Evolutionary conservation across 2,113 vertebrate genomes (phyloP).

Genomic region (Sapajus apella): DNA sequence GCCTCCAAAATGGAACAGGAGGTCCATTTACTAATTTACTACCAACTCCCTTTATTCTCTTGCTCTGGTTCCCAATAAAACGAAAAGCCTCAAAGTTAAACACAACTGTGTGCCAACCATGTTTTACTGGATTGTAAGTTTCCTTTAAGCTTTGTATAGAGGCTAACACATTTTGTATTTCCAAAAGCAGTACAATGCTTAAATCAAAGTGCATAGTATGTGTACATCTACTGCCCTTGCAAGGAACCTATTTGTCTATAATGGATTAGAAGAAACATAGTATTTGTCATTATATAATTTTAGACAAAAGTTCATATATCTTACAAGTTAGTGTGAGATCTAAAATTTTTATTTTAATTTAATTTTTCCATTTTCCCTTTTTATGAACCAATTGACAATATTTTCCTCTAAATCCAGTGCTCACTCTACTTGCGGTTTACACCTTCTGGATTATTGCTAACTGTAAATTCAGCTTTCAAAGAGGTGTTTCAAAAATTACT

Average conservation of each 20-base stretch:
- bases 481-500: neutral
- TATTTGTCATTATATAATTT: neutral
- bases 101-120: neutral
- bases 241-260: neutral
- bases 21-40: neutral
- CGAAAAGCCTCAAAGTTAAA: neutral
- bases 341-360: neutral
- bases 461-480: neutral
- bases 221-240: neutral
- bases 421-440: neutral
- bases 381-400: neutral
- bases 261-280: neutral
- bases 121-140: neutral
- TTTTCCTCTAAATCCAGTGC: neutral
- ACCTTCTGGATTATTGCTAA: neutral
- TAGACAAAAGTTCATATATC: neutral
- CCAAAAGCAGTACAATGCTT: neutral
- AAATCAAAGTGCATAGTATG: neutral
- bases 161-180: neutral
- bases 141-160: neutral
- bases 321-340: neutral
- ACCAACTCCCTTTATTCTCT: neutral
- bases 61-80: neutral
- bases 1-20: neutral
- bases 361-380: neutral